Conservation (phyloP, 2,797 vertebrate species). For the Hippopotamyrus pictus region DNA sequence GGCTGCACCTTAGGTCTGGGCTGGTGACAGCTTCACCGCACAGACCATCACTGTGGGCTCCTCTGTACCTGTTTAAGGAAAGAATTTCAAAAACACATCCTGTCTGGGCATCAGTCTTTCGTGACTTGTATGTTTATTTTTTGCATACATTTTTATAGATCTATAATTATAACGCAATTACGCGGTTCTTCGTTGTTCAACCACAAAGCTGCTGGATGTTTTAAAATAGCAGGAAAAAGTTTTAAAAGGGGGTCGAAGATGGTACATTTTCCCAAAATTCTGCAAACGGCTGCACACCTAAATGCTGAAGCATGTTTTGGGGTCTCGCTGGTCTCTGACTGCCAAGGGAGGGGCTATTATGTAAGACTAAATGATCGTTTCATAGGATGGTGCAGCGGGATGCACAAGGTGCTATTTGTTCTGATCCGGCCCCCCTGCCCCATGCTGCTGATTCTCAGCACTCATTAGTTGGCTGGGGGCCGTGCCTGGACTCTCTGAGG, state of each 20-base stretch:
- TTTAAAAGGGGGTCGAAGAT: not conserved
- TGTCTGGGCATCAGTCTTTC: not conserved
- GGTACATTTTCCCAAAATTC: not conserved
- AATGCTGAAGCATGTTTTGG: not conserved
- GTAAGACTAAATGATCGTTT: not conserved
- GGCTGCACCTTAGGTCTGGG: not conserved
- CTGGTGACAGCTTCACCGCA: not conserved
- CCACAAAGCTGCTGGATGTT: not conserved
- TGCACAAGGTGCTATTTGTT: not conserved
- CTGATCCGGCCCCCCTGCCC: not conserved
- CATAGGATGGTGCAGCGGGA: not conserved
- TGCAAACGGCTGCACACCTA: not conserved
- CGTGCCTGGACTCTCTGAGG: not conserved
- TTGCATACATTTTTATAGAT: not conserved
- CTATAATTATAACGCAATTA: not conserved
- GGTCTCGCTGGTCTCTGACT: not conserved
- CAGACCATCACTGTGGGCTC: not conserved
- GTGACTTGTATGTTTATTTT: not conserved
- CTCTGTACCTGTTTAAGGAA: not conserved
- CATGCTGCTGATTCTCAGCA: not conserved
- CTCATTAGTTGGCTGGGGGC: not conserved
- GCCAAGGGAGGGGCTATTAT: not conserved
- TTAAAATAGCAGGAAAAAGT: not conserved
- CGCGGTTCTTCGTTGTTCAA: not conserved
- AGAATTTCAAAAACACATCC: not conserved